phyloP scores from a whole-genome alignment of 2,888 invertebrate species.

The Rapana venosa region DNA sequence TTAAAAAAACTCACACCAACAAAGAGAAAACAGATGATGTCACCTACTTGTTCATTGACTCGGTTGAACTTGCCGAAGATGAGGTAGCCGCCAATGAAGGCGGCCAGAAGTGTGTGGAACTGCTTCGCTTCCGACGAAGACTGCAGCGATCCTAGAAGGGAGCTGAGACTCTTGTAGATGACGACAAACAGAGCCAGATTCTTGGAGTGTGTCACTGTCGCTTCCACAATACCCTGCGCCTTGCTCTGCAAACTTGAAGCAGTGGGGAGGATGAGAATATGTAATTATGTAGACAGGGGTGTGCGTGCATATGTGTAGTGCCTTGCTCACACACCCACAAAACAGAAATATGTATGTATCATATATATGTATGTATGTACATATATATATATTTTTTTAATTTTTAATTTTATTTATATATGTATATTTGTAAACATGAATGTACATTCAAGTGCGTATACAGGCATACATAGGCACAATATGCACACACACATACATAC shows the following conservation, averaged over 20 bases:
- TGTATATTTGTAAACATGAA: no score
- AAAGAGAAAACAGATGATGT: no score
- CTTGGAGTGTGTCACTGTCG: constrained; percentile 79
- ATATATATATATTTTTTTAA: no score
- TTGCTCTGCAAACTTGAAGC: constrained; percentile 74
- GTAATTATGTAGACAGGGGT: neutral
- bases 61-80: constrained; percentile 80
- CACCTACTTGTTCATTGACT: constrained; percentile 80
- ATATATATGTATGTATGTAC: no score
- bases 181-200: constrained; percentile 79
- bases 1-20: no score
- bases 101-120: constrained; percentile 77
- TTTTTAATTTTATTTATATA: no score
- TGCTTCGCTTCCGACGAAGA: constrained; percentile 55
- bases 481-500: no score
- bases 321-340: no score
- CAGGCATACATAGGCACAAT: no score
- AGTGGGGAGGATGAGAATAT: neutral
- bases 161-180: constrained; percentile 77
- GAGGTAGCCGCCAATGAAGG: constrained; percentile 78
- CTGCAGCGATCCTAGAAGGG: constrained; percentile 65
- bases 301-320: neutral
- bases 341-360: no score
- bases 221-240: constrained; percentile 75
- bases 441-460: no score